Percentiles rank a stretch among this genome's conserved stretches.
Conservation (phyloP, 2,888 invertebrate species). For the Leptopilina drosophilae region DNA sequence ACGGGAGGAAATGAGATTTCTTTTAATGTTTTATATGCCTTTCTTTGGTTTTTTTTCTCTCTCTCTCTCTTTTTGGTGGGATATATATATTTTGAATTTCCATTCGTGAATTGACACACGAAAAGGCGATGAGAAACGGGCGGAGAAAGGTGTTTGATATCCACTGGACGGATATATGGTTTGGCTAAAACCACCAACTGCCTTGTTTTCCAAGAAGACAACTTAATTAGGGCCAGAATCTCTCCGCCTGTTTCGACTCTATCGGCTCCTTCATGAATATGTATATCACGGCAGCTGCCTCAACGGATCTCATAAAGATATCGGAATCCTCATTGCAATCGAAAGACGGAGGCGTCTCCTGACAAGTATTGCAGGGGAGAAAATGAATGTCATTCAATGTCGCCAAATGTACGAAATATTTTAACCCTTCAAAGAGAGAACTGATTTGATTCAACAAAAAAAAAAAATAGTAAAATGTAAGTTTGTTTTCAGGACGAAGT, state of each 20-base stretch:
- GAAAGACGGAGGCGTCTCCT: conserved; percentile 15
- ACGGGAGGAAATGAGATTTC: conserved; percentile 37
- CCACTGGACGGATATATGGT: conserved; percentile 48
- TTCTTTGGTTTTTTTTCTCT: not conserved
- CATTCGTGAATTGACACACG: no score
- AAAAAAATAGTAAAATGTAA: not conserved
- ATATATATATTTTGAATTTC: no score
- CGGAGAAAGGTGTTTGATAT: conserved; percentile 59
- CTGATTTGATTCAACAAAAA: not conserved
- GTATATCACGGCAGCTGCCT: conserved; percentile 58
- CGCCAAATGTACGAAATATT: not conserved
- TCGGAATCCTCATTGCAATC: conserved; percentile 49
- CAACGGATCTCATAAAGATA: conserved; percentile 48
- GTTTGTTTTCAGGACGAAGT: no score
- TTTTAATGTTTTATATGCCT: conserved; percentile 23
- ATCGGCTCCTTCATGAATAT: conserved; percentile 72
- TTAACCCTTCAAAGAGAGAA: no score
- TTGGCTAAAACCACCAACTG: conserved; percentile 65
- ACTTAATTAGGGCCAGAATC: conserved; percentile 74
- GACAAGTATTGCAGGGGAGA: conserved; percentile 2
- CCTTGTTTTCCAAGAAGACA: conserved; percentile 74
- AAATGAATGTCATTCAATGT: conserved; percentile 23
- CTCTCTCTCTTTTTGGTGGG: no score
- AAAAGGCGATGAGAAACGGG: conserved; percentile 56
- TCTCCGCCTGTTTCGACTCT: conserved; percentile 69